phyloP scores from a whole-genome alignment of 2,888 invertebrate species.

The Microctonus brassicae region DNA sequence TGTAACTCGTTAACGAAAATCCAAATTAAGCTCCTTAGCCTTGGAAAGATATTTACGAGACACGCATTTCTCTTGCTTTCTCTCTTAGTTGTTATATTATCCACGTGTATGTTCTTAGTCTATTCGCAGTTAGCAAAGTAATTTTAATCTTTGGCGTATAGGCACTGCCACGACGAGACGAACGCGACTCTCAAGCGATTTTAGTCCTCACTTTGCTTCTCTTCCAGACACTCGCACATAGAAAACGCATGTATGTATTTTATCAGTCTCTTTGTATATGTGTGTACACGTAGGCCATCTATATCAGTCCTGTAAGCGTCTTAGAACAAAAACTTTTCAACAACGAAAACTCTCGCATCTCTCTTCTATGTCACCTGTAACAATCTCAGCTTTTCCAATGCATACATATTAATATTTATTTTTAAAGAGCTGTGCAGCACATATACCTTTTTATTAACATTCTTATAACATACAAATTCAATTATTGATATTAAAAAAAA shows the following conservation, averaged over 20 bases:
- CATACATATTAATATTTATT: not conserved
- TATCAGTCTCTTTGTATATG: conserved; percentile 66
- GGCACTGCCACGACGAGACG: conserved; percentile 40
- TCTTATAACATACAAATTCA: too few species aligned
- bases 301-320: conserved; percentile 62
- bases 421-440: too few species aligned
- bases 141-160: conserved; percentile 66
- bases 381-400: not conserved
- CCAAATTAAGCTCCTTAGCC: conserved; percentile 69
- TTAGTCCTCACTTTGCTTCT: conserved; percentile 27
- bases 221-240: conserved; percentile 7
- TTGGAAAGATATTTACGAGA: conserved; percentile 65
- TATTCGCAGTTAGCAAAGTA: conserved; percentile 63
- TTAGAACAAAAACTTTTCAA: conserved; percentile 65
- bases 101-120: conserved; percentile 35
- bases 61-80: conserved; percentile 46
- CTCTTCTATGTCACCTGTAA: conserved; percentile 20
- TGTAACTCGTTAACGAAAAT: conserved; percentile 69
- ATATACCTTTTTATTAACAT: too few species aligned
- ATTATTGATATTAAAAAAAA: too few species aligned
- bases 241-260: conserved; percentile 41
- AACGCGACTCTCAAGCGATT: conserved; percentile 30
- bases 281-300: conserved; percentile 63
- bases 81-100: conserved; percentile 37
- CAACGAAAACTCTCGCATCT: conserved; percentile 30